phyloP scores from a whole-genome alignment of 1,140 invertebrate genomes.

The Oreohelix idahoensis region DNA sequence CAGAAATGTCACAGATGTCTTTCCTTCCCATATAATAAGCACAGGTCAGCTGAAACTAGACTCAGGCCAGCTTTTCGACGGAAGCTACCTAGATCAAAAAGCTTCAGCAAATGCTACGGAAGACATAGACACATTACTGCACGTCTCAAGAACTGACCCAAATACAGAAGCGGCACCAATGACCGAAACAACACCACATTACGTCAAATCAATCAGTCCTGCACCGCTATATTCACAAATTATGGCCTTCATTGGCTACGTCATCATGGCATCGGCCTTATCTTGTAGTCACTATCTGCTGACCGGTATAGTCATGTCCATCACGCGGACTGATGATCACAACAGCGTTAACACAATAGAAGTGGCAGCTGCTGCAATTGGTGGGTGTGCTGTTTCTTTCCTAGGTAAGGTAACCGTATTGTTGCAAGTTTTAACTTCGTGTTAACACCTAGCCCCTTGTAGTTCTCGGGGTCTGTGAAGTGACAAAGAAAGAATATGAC shows the following conservation, averaged over 20 bases:
- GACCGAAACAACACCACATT: not conserved
- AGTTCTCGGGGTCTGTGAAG: too few species aligned
- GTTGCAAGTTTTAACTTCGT: too few species aligned
- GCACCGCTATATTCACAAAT: not conserved
- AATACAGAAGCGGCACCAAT: not conserved
- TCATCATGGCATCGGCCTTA: slow-evolving; percentile 3
- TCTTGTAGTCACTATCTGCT: slow-evolving; percentile 1
- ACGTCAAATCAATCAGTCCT: not conserved
- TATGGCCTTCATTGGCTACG: not conserved
- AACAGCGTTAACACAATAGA: not conserved
- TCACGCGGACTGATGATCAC: not conserved
- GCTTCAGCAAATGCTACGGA: not conserved
- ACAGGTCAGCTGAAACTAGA: not conserved
- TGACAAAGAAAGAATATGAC: too few species aligned
- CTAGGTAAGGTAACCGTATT: too few species aligned
- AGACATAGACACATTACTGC: not conserved
- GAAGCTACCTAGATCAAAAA: not conserved
- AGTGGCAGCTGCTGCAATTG: not conserved
- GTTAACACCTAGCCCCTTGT: too few species aligned
- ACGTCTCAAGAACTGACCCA: not conserved
- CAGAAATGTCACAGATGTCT: not conserved
- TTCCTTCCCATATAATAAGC: not conserved
- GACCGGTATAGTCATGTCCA: not conserved
- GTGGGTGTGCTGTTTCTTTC: not conserved
- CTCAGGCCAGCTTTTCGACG: not conserved